Percentiles rank a stretch among this genome's conserved stretches.
These are phyloP conservation scores for Calyptommatus sinebrachiatus DNA, from an alignment of 2,113 vertebrate genomes.

Conservation along the genomic window DNA sequence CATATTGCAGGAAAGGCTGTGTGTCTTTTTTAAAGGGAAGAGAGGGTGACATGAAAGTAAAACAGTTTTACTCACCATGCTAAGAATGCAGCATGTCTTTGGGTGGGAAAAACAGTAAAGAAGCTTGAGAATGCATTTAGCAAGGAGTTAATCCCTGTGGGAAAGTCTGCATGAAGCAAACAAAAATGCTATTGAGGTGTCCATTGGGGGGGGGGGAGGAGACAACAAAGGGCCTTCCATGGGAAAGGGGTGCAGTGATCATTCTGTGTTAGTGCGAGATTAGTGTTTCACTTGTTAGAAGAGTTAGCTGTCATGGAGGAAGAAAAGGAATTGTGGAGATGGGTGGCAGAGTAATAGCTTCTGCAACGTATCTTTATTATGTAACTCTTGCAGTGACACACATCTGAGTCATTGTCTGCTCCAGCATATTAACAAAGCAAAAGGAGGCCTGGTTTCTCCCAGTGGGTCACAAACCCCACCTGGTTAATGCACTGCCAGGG, in stretches of 20 bases:
- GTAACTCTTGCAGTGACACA: fast-evolving
- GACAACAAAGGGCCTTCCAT: neutral
- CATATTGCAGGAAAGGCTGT: neutral
- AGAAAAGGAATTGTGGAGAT: neutral
- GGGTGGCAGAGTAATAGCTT: neutral
- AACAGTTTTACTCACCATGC: neutral
- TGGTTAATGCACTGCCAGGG: constrained; percentile 57
- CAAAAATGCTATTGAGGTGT: neutral
- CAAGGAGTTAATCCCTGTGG: neutral
- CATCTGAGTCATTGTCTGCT: neutral
- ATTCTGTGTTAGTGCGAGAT: neutral
- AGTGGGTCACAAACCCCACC: constrained; percentile 29
- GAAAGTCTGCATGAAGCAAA: neutral
- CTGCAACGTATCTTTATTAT: neutral
- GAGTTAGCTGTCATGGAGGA: neutral
- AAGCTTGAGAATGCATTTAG: neutral
- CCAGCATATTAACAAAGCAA: neutral
- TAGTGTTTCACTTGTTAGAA: no score
- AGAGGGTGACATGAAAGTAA: neutral
- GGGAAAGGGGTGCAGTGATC: fast-evolving
- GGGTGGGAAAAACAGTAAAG: constrained; percentile 2
- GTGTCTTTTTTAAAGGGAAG: neutral
- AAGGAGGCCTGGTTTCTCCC: constrained; percentile 31
- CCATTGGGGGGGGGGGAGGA: neutral
- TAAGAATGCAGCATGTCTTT: neutral